Evolutionary conservation across 37 sponge, comb jelly and placozoan genomes (phyloP).

Genomic region (Mnemiopsis leidyi): DNA sequence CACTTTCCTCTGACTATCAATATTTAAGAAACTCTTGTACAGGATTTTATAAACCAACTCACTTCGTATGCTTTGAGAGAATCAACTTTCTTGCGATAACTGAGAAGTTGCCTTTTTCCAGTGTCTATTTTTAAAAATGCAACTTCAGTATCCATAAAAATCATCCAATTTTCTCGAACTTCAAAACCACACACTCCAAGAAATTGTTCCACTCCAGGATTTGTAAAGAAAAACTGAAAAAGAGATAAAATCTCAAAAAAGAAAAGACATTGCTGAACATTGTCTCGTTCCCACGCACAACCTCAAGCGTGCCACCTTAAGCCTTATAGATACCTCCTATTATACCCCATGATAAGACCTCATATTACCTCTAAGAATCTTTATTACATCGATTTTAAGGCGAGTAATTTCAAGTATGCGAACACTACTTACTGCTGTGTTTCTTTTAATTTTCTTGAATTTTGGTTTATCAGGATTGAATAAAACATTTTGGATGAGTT

Average conservation of each 20-base stretch:
- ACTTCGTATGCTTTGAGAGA: slow-evolving; percentile 34
- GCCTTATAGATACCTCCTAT: too few relatives aligned
- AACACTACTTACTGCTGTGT: not conserved
- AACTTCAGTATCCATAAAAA: slow-evolving; percentile 11
- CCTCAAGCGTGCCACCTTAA: not conserved
- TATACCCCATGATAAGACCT: too few relatives aligned
- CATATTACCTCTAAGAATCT: too few relatives aligned
- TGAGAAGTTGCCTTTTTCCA: slow-evolving; percentile 12
- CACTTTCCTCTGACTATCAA: too few relatives aligned
- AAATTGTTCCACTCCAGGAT: slow-evolving; percentile 69
- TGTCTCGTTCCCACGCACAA: too few relatives aligned
- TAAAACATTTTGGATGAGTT: slow-evolving; percentile 78
- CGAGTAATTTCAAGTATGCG: too few relatives aligned
- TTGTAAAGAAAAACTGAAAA: slow-evolving; percentile 67
- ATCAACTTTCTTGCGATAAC: slow-evolving; percentile 41
- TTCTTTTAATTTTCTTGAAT: slow-evolving; percentile 69
- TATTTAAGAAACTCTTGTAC: too few relatives aligned
- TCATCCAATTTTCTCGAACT: slow-evolving; percentile 63
- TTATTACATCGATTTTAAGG: too few relatives aligned
- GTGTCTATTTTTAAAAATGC: slow-evolving; percentile 31
- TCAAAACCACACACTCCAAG: slow-evolving; percentile 71
- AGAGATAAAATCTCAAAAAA: too few relatives aligned
- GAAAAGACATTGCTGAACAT: too few relatives aligned
- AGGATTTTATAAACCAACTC: too few relatives aligned
- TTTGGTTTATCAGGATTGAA: slow-evolving; percentile 72